Conservation (phyloP, 2,797 vertebrate genomes). For the Geotria australis region DNA sequence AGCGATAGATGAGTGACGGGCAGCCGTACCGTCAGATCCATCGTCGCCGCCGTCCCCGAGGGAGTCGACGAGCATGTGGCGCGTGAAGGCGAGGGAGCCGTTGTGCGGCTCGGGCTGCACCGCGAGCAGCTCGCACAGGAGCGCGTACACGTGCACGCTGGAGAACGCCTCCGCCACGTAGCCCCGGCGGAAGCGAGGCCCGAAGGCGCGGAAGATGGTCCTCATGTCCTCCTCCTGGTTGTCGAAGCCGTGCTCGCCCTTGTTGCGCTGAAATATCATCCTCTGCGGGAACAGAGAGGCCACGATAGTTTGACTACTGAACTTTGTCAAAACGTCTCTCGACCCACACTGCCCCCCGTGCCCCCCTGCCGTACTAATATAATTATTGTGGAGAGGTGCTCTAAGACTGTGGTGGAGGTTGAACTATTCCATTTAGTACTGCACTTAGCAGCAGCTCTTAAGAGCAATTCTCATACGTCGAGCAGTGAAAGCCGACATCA, state of each 20-base stretch:
- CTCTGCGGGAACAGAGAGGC: slow-evolving; percentile 7
- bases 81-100: slow-evolving; percentile 11
- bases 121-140: slow-evolving; percentile 24
- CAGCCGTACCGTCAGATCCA: too few relatives aligned
- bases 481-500: too few relatives aligned
- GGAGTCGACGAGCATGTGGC: slow-evolving; percentile 8
- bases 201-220: slow-evolving; percentile 30
- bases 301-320: slow-evolving; percentile 18
- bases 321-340: too few relatives aligned
- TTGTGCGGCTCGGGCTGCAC: slow-evolving; percentile 12
- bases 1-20: too few relatives aligned
- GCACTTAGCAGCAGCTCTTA: too few relatives aligned
- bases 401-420: too few relatives aligned
- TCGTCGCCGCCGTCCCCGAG: too few relatives aligned
- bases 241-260: slow-evolving; percentile 26
- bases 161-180: slow-evolving; percentile 15
- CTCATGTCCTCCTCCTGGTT: slow-evolving; percentile 29
- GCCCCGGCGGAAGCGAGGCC: slow-evolving; percentile 22
- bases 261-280: slow-evolving; percentile 23
- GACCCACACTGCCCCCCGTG: too few relatives aligned
- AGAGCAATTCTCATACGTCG: too few relatives aligned
- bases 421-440: too few relatives aligned
- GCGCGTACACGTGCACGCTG: slow-evolving; percentile 21
- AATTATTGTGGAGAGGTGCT: too few relatives aligned
- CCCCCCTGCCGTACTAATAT: too few relatives aligned